Evolutionary conservation across 2,113 vertebrate species (phyloP), one percentile per base, ranked within the genome.

Genomic region (Nettapus auritus): DNA sequence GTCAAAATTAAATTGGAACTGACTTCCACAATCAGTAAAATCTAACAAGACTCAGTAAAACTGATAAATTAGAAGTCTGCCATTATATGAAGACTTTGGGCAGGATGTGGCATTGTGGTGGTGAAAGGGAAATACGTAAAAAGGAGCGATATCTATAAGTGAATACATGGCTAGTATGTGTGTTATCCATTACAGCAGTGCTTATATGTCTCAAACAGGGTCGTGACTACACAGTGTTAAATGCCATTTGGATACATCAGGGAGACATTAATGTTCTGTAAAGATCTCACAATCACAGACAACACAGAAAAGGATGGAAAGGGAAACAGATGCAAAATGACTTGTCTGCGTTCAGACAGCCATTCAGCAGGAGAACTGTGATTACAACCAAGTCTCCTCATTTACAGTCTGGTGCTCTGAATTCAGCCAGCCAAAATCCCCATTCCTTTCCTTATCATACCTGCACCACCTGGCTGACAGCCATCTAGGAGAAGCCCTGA

Each of bases 391-490:
- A 13, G 38, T 33, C 86, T 93, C 68, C 73, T 94, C 73, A 14
- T 92, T 88, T 81, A 59, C 83, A 96, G 69, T 12, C 64, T 77
- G 69, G 4, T 71, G 77, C 86, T 85, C 80, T 53, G 81, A 89
- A 79, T 52, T 28, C 87, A 78, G 23, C 66, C 88, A 57, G 71
- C 12, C 1, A 1, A 83, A 83, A 75, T 31, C 60, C 42, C 40
- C 3, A 0, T 53, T 68, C 36, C 28, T 60, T 10, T 33, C 82
- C 46, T n/a, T 46, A 38, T 14, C 86, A 59, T 19, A 52, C 12
- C 64, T 76, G 42, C 4, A 2, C 1, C 4, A 33, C 76, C 52
- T 71, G 70, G 9, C 63, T 88, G 89, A 59, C 56, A 56, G 73
- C 80, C n/a, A 7, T 19, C 63, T 4, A 44, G 63, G 33, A 74